These are phyloP conservation scores for Anguilla megastoma DNA, from an alignment of 2,797 vertebrate genomes.

Conservation along the genomic window DNA sequence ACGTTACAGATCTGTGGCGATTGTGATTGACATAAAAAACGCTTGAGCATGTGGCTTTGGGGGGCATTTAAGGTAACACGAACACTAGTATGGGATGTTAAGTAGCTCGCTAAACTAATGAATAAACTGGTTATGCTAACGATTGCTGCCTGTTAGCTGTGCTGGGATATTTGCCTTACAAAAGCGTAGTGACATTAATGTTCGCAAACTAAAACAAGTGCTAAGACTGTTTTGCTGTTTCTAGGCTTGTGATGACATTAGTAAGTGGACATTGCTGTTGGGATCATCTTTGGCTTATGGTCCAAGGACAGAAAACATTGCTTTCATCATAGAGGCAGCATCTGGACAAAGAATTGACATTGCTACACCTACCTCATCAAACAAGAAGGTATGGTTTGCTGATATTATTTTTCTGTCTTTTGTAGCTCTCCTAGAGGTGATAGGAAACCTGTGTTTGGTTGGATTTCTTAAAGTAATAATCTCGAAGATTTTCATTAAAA, in stretches of 20 bases:
- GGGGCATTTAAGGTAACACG: background rate
- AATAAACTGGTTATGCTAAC: background rate
- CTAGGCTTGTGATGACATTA: slow-evolving; percentile 86
- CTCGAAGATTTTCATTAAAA: no score
- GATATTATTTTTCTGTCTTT: background rate
- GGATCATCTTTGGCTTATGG: slow-evolving; percentile 66
- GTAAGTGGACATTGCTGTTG: slow-evolving; percentile 82
- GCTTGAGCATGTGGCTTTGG: background rate
- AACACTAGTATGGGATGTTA: background rate
- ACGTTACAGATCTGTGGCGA: slow-evolving; percentile 65
- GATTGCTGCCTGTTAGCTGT: background rate
- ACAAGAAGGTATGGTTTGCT: slow-evolving; percentile 73
- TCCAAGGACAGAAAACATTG: slow-evolving; percentile 75
- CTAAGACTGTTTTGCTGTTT: slow-evolving; percentile 46
- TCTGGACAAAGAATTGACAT: slow-evolving; percentile 58
- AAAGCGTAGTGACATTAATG: background rate
- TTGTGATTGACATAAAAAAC: background rate
- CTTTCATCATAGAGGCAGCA: slow-evolving; percentile 89
- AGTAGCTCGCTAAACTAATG: background rate
- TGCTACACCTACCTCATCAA: slow-evolving; percentile 49
- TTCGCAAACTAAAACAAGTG: background rate
- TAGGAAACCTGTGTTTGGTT: background rate
- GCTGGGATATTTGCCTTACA: background rate
- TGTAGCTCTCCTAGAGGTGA: background rate
- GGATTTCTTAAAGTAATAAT: no score